These are phyloP conservation scores for Drosophila repletoides DNA, from an alignment of 1,140 invertebrate genomes.

Conservation along the genomic window DNA sequence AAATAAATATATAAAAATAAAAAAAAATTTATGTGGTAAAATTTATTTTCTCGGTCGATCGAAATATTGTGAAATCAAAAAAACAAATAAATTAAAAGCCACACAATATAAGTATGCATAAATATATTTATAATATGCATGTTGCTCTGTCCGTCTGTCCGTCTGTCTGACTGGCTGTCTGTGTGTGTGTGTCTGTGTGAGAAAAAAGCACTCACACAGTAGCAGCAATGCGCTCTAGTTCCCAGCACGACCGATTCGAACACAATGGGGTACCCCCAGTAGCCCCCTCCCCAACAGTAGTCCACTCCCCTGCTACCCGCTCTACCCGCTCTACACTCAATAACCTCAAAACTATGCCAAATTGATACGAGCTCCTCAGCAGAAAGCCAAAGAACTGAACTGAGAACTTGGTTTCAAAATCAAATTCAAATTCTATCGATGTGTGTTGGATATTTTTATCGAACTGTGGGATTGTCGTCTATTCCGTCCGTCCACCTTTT, in stretches of 20 bases:
- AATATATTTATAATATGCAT: constrained; percentile 23
- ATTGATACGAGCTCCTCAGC: constrained; percentile 16
- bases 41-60: constrained; percentile 74
- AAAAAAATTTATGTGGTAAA: constrained; percentile 49
- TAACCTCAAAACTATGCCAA: constrained; percentile 60
- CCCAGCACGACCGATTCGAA: constrained; percentile 50
- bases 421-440: constrained; percentile 76
- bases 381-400: constrained; percentile 19
- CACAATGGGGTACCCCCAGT: constrained; percentile 26
- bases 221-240: constrained; percentile 72
- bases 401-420: constrained; percentile 57
- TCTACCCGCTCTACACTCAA: background rate
- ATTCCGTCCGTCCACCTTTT: background rate
- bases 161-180: background rate
- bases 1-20: constrained; percentile 28
- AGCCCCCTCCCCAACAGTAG: background rate
- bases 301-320: background rate
- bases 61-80: constrained; percentile 79
- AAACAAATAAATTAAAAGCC: constrained; percentile 77
- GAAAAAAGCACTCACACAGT: constrained; percentile 44
- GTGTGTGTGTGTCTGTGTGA: constrained; percentile 22
- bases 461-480: constrained; percentile 42
- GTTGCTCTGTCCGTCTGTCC: background rate
- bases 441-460: constrained; percentile 74
- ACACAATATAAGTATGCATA: constrained; percentile 48